These are phyloP conservation scores for Gnatocerus cornutus DNA, from an alignment of 2,888 invertebrate species.

Conservation along the genomic window DNA sequence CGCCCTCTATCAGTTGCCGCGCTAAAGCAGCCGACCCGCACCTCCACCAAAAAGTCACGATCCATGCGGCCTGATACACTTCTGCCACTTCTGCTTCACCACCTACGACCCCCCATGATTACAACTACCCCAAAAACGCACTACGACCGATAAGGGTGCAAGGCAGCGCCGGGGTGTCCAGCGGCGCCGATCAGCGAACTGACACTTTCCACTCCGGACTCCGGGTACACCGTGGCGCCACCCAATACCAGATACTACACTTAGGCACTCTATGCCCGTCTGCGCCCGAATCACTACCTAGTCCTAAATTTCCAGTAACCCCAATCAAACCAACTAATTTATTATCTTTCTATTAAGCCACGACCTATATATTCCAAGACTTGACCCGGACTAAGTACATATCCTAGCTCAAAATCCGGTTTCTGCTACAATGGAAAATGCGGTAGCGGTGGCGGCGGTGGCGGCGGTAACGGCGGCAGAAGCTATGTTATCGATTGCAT, in stretches of 20 bases:
- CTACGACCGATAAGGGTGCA: constrained; percentile 23
- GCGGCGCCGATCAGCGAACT: constrained; percentile 44
- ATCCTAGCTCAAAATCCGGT: constrained; percentile 25
- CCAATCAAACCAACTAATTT: too few relatives aligned
- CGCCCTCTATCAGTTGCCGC: constrained; percentile 50
- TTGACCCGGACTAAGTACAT: constrained; percentile 1
- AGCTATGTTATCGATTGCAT: constrained; percentile 51
- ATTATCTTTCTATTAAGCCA: constrained; percentile 3
- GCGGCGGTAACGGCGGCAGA: constrained; percentile 43
- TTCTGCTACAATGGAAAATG: constrained; percentile 38
- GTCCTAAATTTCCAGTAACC: too few relatives aligned
- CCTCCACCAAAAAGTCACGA: constrained; percentile 39
- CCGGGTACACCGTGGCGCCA: constrained; percentile 48
- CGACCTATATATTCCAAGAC: constrained; percentile 1
- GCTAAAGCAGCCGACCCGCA: constrained; percentile 38
- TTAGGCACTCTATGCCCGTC: constrained; percentile 12
- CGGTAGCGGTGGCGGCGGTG: constrained; percentile 36
- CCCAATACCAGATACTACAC: constrained; percentile 9
- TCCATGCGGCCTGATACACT: constrained; percentile 39
- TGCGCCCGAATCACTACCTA: constrained; percentile 3
- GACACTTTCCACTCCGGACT: constrained; percentile 33
- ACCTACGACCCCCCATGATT: background rate
- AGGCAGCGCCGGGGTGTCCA: constrained; percentile 26
- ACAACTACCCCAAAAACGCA: constrained; percentile 24
- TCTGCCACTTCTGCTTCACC: constrained; percentile 10